Percentiles rank a stretch among this genome's conserved stretches.
Evolutionary conservation across 2,797 vertebrate species (phyloP).

Genomic region (Nyctalus aviator): DNA sequence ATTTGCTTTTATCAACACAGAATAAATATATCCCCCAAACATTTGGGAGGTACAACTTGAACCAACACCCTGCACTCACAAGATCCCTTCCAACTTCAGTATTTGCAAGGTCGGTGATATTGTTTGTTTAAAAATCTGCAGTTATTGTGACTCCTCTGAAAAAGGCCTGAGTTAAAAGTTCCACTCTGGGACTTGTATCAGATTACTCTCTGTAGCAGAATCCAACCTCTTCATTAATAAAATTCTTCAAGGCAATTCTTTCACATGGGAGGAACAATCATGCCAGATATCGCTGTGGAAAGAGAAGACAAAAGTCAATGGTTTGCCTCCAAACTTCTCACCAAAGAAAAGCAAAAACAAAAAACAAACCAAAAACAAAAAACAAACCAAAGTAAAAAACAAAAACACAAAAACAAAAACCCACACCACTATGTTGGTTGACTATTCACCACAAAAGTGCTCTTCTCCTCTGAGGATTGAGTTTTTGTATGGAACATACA

Average conservation of each 20-base stretch:
- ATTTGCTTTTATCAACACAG: conserved; percentile 88
- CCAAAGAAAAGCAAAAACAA: not conserved
- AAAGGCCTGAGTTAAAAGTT: conserved; percentile 99
- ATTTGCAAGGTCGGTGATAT: conserved; percentile 91
- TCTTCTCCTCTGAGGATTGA: conserved; percentile 45
- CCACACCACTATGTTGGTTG: not conserved
- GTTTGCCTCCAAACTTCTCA: conserved; percentile 36
- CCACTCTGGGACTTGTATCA: conserved; percentile 94
- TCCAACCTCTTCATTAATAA: conserved; percentile 90
- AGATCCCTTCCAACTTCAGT: conserved; percentile 89
- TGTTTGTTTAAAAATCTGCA: conserved; percentile 91
- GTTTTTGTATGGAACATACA: conserved; percentile 51
- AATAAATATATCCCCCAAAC: conserved; percentile 89
- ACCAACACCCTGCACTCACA: conserved; percentile 89
- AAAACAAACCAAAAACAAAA: not conserved
- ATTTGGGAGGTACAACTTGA: conserved; percentile 85
- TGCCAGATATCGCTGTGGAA: conserved; percentile 96
- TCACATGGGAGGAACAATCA: conserved; percentile 99
- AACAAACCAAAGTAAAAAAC: not conserved
- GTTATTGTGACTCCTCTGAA: conserved; percentile 94
- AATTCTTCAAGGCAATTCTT: conserved; percentile 93
- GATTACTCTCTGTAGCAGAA: conserved; percentile 90
- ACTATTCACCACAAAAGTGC: conserved; percentile 33
- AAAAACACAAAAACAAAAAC: conserved; percentile 1
- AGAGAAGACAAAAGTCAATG: conserved; percentile 84